These are phyloP conservation scores for Euspilapteryx auroguttella DNA, from an alignment of 2,888 invertebrate genomes.

Conservation along the genomic window DNA sequence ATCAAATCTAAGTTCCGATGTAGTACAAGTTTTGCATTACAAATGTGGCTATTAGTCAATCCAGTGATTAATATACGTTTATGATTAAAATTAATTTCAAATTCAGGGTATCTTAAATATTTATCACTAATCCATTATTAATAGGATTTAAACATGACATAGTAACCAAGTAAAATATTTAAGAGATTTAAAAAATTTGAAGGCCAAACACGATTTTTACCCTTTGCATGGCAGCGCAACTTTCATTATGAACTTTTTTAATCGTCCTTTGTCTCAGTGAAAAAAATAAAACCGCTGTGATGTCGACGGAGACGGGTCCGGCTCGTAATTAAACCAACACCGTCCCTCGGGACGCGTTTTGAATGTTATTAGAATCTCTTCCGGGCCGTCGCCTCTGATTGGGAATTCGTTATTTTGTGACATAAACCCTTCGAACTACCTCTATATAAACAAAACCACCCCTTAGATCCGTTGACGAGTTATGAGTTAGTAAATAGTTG, in stretches of 20 bases:
- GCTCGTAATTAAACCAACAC: constrained; percentile 56
- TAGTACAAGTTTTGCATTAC: too few relatives aligned
- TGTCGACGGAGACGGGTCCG: constrained; percentile 28
- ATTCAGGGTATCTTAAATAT: too few relatives aligned
- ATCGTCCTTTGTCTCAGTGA: constrained; percentile 51
- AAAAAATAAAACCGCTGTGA: constrained; percentile 47
- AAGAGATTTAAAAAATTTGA: constrained; percentile 17
- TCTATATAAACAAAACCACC: not conserved
- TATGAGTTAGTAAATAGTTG: too few relatives aligned
- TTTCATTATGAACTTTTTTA: constrained; percentile 59
- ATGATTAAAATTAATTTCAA: too few relatives aligned
- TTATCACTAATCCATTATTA: too few relatives aligned
- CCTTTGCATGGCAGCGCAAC: constrained; percentile 38
- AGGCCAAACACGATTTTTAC: constrained; percentile 21
- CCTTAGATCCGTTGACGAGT: too few relatives aligned
- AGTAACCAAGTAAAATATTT: too few relatives aligned
- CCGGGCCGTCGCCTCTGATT: constrained; percentile 49
- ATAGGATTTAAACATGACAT: too few relatives aligned
- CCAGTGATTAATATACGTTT: too few relatives aligned
- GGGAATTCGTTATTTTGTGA: constrained; percentile 30
- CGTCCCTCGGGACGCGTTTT: constrained; percentile 51
- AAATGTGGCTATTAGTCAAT: too few relatives aligned
- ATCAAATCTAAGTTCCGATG: too few relatives aligned
- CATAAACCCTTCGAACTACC: constrained; percentile 13
- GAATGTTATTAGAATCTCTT: constrained; percentile 60